Base-by-base conservation (phyloP, 2,888 invertebrate genomes). In the Aspidiotus destructor region DNA sequence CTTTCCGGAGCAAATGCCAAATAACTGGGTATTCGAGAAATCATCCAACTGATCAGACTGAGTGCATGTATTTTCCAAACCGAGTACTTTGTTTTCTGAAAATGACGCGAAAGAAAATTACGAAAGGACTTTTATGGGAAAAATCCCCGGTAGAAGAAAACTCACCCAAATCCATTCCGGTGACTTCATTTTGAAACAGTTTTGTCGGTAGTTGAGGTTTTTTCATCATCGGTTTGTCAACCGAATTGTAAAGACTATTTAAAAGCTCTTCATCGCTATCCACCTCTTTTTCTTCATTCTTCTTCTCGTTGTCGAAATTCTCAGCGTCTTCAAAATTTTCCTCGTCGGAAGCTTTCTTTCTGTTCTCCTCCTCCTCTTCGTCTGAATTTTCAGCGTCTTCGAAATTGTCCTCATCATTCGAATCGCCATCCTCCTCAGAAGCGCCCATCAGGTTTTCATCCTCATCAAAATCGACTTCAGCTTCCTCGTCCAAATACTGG, bases 1-100 rank as follows among this genome's bases (percentile, higher is more conserved):
- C 72, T 75, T 80, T 6, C 86, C 86, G 0, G 82, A 81, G 73
- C 82, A 82, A 10, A 82, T 73, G 1, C 77, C 79, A 65, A 80
- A 68, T 17, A 78, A 65, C 58, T 77, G 77, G 0, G 75, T 73
- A 8, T 75, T 76, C 3, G 74, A 72, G 8, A 74, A 70, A 75
- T 53, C 74, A 71, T 71, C 74, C 74, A 41, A 15, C 1, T 41
- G 8, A 13, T 71, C 74, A 74, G 28, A 6, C 15, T 69, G 62
- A 17, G 62, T 41, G 17, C 16, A 52, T 16, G 48, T 44, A 28
- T 42, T 62, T 52, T 69, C 69, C 17, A 69, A 62, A n/a, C 69
- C 69, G 7, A 62, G 41, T 8, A 62, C 16, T 53, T 69, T 69
- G 28, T 69, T 62, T 44, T 69, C 69, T 69, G 15, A 16, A 16